Evolutionary conservation across 1,140 invertebrate genomes (phyloP), one percentile per base, ranked within the genome.

Genomic region (Camponotus vicinus): DNA sequence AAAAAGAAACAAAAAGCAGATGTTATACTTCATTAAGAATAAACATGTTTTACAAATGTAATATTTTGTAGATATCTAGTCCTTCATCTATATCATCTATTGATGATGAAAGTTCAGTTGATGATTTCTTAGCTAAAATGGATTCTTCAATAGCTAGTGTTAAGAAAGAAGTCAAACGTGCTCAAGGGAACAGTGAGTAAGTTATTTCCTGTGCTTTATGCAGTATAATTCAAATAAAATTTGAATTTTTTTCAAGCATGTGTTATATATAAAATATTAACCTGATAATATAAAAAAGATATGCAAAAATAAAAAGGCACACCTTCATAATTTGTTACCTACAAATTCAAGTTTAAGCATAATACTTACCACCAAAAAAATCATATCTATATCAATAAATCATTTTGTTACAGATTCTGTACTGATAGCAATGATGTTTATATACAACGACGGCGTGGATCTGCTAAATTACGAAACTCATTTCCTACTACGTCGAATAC

Each of bases 41-140:
- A 49, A 1, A 21, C 27, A 37, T 52, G 45, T 5, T 13, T 73
- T 7, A 67, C 37, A 37, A 64, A 79, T 75, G 9, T 9, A 9
- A 45, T 78, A 73, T 78, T 92, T 90, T 76, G 32, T 77, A 95
- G 93, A 69, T 91, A 85, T 94, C 93, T 93, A 95, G 92, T 93
- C 92, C 93, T 88, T 93, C 93, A 66, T 92, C 93, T 8, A 85
- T 94, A 83, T 79, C 92, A 11, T 93, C 93, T 21, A 83, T 94
- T 42, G 97, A 97, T 91, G 97, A 97, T 92, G 96, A 96, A 94
- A 97, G 96, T 94, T 96, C 95, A 89, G 97, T 97, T 91, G 97
- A 97, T 92, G 97, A 98, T 91, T 98, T 98, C 94, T 96, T 99
- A 90, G 97, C 96, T 86, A 97, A 98, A 96, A 97, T 98, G 92